phyloP scores from a whole-genome alignment of 2,888 invertebrate species.

The Acronicta aceris region DNA sequence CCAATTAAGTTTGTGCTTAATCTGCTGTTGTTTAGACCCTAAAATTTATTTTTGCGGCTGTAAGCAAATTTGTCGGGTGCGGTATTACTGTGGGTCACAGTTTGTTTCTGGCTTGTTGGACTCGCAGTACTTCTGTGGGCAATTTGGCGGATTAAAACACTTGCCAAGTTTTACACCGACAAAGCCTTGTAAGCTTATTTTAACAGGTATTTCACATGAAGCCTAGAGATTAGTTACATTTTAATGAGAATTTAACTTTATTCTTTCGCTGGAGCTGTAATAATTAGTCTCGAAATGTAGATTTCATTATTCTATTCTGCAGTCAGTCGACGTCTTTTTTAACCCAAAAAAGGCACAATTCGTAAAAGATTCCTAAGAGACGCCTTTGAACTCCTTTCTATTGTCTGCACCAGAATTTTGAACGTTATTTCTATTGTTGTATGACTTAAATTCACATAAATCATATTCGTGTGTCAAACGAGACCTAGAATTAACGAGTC shows the following conservation, averaged over 20 bases:
- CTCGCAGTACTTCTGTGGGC: constrained; percentile 22
- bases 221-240: constrained; percentile 14
- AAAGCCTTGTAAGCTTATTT: constrained; percentile 25
- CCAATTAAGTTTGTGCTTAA: constrained; percentile 33
- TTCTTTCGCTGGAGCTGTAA: constrained; percentile 10
- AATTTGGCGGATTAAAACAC: constrained; percentile 49
- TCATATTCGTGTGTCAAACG: constrained; percentile 42
- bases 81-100: constrained; percentile 22
- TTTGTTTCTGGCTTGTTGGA: constrained; percentile 30
- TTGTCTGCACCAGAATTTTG: constrained; percentile 38
- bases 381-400: constrained; percentile 44
- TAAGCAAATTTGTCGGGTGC: constrained; percentile 24
- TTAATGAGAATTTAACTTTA: constrained; percentile 16
- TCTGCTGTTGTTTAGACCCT: constrained; percentile 24
- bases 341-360: constrained; percentile 46
- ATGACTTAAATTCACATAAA: constrained; percentile 52
- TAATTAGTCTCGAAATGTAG: constrained; percentile 28
- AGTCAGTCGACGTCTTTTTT: constrained; percentile 33
- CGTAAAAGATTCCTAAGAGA: constrained; percentile 49
- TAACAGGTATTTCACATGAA: constrained; percentile 25
- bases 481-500: constrained; percentile 61
- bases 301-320: constrained; percentile 48
- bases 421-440: constrained; percentile 46
- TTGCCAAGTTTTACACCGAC: constrained; percentile 30
- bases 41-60: constrained; percentile 31